Evolutionary conservation across 2,113 vertebrate genomes (phyloP).

Genomic region (Vombatus ursinus): DNA sequence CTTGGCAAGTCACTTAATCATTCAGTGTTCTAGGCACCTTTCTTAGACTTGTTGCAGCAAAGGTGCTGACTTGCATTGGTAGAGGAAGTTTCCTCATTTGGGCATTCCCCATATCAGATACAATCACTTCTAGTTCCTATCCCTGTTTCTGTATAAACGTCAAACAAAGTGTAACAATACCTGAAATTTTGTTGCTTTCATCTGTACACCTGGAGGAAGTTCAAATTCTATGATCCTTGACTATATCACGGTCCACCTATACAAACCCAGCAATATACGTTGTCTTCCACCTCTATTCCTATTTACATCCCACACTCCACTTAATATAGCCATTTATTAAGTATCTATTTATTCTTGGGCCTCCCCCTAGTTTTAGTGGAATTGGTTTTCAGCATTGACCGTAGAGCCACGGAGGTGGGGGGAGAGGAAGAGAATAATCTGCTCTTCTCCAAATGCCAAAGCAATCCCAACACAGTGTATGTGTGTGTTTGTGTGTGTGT

Average conservation of each 20-base stretch:
- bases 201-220: background rate
- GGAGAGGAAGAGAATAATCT: background rate
- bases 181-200: background rate
- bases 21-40: background rate
- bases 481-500: no score
- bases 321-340: background rate
- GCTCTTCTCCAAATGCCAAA: background rate
- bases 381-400: background rate
- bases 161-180: background rate
- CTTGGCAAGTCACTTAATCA: background rate
- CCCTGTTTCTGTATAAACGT: background rate
- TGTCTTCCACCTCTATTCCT: background rate
- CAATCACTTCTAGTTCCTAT: background rate
- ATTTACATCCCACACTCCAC: background rate
- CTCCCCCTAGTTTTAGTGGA: background rate
- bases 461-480: background rate
- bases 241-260: background rate
- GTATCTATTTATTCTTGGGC: background rate
- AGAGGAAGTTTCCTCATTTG: background rate
- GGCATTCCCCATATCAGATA: background rate
- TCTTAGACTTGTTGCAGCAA: background rate
- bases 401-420: background rate
- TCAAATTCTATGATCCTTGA: background rate
- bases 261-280: background rate
- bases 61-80: background rate